Base-by-base conservation (phyloP, 2,113 vertebrate species). In the Tachysurus fulvidraco region DNA sequence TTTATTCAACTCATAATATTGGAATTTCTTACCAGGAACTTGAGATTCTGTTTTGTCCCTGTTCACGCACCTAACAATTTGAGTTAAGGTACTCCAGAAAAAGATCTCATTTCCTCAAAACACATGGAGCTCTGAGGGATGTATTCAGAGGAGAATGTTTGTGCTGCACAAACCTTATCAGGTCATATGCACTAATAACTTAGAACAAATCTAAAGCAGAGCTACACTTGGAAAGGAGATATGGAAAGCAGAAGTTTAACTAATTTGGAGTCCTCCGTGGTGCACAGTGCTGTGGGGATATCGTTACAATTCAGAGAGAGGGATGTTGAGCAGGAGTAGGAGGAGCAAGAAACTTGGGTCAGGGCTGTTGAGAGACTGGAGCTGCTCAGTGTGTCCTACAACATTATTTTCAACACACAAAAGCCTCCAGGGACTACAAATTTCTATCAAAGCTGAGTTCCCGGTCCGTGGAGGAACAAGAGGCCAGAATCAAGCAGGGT, bases 181-280 rank as follows among this genome's bases (percentile, higher is more conserved):
- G 93, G 90, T 83, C 91, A 87, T 87, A 88, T 84, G 80, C 81
- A 50, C 90, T 92, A 93, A 93, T 93, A 91, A 87, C 88, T 90
- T 91, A 54, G 25, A 87, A 88, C 91, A 95, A 94, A 95, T 93
- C 83, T 89, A 92, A 94, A 95, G 91, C 94, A 94, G 92, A 93
- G 89, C 92, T 86, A 74, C n/a, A 79, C 88, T 90, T 93, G 91
- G 91, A 88, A 79, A 57, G 84, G 87, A 90, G 89, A 91, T 55
- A 82, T 23, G 64, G 88, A 91, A 88, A 91, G 84, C 82, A 89
- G 30, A 79, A 91, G 83, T 89, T 90, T 86, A 90, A 89, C 85
- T 87, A 50, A 92, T 91, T 91, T 87, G n/a, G 73, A 90, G 87
- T 89, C 91, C 85, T 74, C 82, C 14, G 28, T 85, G 65, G 67